Conservation (phyloP, 2,797 vertebrate species). For the Melopsittacus undulatus region DNA sequence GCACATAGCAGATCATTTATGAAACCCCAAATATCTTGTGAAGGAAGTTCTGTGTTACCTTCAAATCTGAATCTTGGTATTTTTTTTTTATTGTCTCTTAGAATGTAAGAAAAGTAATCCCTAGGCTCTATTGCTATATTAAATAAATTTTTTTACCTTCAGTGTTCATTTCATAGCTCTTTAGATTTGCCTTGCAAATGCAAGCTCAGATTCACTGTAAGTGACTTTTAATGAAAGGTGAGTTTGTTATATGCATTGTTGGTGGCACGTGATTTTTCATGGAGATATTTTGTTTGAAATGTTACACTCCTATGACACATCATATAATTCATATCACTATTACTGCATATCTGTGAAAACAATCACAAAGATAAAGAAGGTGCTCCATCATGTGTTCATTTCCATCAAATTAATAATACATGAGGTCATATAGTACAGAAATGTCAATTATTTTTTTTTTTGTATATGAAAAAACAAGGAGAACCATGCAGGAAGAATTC, state of each 20-base stretch:
- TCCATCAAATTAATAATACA: constrained; percentile 73
- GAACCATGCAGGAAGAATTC: neutral
- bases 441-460: constrained; percentile 72
- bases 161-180: neutral
- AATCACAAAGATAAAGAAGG: constrained; percentile 68
- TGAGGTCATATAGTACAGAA: constrained; percentile 68
- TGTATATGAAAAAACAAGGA: constrained; percentile 37
- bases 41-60: neutral
- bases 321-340: constrained; percentile 52
- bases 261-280: constrained; percentile 41
- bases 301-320: constrained; percentile 52
- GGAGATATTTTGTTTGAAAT: constrained; percentile 57
- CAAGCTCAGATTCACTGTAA: constrained; percentile 26
- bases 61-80: constrained; percentile 2
- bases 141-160: constrained; percentile 22
- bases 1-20: neutral
- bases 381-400: constrained; percentile 70
- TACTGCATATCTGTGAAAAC: constrained; percentile 64
- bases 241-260: constrained; percentile 45
- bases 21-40: constrained; percentile 18
- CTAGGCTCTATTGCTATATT: constrained; percentile 14
- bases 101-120: constrained; percentile 24
- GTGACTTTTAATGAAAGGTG: constrained; percentile 59
- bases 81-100: constrained; percentile 60
- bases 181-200: constrained; percentile 64